Evolutionary conservation across 2,797 vertebrate genomes (phyloP).

Genomic region (Anguilla anguilla): DNA sequence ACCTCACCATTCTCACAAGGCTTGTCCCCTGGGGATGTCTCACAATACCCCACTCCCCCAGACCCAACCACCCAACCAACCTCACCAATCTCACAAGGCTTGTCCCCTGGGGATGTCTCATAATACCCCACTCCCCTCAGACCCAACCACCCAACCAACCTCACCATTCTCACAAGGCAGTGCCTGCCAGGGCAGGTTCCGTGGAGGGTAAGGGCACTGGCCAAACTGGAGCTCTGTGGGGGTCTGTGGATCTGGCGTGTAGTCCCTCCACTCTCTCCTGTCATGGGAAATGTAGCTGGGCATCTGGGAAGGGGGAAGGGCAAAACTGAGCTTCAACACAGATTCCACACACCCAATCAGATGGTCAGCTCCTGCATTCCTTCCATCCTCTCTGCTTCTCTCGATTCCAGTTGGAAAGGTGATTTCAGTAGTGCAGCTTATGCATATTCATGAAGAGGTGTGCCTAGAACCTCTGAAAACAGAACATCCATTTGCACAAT

Average conservation of each 20-base stretch:
- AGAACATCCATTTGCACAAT: background rate
- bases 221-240: conserved; percentile 84
- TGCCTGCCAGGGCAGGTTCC: conserved; percentile 85
- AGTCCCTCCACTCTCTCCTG: conserved; percentile 89
- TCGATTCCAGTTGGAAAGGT: background rate
- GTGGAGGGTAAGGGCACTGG: conserved; percentile 80
- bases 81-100: conserved; percentile 85
- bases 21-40: background rate
- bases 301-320: conserved; percentile 65
- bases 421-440: background rate
- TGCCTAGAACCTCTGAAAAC: background rate
- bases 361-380: background rate
- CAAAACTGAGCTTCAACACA: background rate
- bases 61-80: background rate
- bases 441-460: background rate
- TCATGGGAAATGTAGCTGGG: conserved; percentile 86
- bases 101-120: background rate
- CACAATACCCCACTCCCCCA: background rate
- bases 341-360: background rate
- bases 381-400: background rate
- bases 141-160: background rate
- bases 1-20: too few species aligned
- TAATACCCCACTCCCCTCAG: too few species aligned
- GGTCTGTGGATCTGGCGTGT: conserved; percentile 74
- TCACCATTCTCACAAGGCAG: conserved; percentile 87